A percentile compares a stretch with the other conserved stretches of the same genome.
Conservation (phyloP, 2,113 vertebrate species). For the Heliornis fulica region DNA sequence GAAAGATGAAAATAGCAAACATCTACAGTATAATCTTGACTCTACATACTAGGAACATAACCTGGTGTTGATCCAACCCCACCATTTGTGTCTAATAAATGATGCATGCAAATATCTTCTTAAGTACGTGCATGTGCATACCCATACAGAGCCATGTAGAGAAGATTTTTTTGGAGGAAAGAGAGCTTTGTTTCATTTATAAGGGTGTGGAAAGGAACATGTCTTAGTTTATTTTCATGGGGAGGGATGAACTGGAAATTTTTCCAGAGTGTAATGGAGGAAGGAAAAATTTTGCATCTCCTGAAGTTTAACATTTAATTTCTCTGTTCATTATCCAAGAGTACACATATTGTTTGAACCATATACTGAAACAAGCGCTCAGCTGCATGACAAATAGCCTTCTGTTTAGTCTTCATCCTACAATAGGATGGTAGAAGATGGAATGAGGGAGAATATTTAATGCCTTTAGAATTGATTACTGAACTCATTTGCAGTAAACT, state of each 20-base stretch:
- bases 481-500: background rate
- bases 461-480: background rate
- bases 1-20: background rate
- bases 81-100: background rate
- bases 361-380: background rate
- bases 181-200: background rate
- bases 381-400: background rate
- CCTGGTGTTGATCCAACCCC: background rate
- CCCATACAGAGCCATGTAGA: background rate
- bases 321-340: background rate
- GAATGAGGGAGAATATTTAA: background rate
- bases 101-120: background rate
- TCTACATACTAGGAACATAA: background rate
- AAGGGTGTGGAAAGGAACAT: background rate
- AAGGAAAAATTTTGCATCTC: background rate
- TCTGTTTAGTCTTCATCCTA: background rate
- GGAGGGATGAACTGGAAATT: background rate
- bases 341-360: background rate
- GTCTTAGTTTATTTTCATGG: background rate
- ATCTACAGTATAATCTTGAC: background rate
- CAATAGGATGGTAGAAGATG: background rate
- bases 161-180: background rate
- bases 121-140: rapidly evolving
- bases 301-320: background rate
- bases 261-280: background rate